Conservation (phyloP, 2,113 vertebrate species). For the Xyrauchen texanus region DNA sequence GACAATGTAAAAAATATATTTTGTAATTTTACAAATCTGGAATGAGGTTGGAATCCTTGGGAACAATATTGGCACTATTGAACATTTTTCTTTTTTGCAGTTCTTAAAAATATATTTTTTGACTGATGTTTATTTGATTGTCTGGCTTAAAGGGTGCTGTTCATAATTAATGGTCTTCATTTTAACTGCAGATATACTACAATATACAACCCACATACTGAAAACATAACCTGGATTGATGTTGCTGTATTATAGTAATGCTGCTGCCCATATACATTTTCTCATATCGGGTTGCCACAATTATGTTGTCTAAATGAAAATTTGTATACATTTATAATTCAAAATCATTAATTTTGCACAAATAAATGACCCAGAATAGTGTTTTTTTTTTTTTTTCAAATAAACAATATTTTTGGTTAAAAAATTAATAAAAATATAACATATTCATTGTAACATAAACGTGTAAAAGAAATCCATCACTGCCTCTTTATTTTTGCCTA, state of each 20-base stretch:
- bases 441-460: background rate
- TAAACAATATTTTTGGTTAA: background rate
- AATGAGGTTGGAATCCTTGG: no score
- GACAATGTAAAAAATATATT: no score
- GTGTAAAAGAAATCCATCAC: no score
- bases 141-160: background rate
- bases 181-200: background rate
- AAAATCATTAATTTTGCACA: constrained; percentile 5
- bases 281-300: constrained; percentile 63
- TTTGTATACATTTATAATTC: background rate
- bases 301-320: constrained; percentile 27
- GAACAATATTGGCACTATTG: no score
- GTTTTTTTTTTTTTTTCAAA: background rate
- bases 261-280: constrained; percentile 44
- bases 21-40: background rate
- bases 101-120: background rate
- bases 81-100: no score
- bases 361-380: background rate
- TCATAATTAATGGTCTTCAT: background rate
- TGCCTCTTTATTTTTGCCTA: background rate
- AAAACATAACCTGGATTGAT: background rate
- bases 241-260: background rate
- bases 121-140: constrained; percentile 1
- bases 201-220: background rate
- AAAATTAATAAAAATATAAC: constrained; percentile 14